These are phyloP conservation scores for Promerops cafer DNA, from an alignment of 2,113 vertebrate genomes.

Conservation along the genomic window DNA sequence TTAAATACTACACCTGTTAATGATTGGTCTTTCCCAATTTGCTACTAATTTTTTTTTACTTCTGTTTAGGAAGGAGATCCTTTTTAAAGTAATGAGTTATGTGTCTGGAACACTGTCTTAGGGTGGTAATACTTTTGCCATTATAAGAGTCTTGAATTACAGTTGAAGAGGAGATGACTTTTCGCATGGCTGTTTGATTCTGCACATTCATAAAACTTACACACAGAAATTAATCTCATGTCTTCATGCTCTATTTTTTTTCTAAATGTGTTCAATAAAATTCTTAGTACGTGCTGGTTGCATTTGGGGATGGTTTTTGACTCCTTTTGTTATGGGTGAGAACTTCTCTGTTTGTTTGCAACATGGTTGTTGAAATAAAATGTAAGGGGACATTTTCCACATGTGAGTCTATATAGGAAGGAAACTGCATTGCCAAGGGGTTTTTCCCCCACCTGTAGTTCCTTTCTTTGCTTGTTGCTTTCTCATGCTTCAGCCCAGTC, in stretches of 20 bases:
- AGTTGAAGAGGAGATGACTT: background rate
- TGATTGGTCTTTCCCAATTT: background rate
- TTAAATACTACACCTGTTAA: background rate
- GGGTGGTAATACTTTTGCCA: background rate
- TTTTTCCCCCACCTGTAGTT: background rate
- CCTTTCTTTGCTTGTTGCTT: background rate
- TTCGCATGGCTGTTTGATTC: background rate
- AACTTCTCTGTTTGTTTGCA: background rate
- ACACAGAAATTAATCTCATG: background rate
- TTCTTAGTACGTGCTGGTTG: background rate
- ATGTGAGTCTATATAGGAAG: rapidly evolving
- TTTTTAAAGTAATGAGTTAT: background rate
- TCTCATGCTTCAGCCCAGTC: background rate
- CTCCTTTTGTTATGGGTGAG: background rate
- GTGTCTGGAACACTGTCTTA: background rate
- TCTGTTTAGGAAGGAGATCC: background rate
- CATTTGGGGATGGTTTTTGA: background rate
- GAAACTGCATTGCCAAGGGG: rapidly evolving
- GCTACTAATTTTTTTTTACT: background rate
- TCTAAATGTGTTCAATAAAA: slow-evolving; percentile 58
- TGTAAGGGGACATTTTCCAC: background rate
- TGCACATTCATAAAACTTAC: background rate
- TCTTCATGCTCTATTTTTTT: slow-evolving; percentile 10
- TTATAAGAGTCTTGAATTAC: background rate
- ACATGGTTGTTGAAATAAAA: background rate